Percentiles rank a stretch among this genome's conserved stretches.
Conservation (phyloP, 2,888 invertebrate species). For the Gortyna flavago region DNA sequence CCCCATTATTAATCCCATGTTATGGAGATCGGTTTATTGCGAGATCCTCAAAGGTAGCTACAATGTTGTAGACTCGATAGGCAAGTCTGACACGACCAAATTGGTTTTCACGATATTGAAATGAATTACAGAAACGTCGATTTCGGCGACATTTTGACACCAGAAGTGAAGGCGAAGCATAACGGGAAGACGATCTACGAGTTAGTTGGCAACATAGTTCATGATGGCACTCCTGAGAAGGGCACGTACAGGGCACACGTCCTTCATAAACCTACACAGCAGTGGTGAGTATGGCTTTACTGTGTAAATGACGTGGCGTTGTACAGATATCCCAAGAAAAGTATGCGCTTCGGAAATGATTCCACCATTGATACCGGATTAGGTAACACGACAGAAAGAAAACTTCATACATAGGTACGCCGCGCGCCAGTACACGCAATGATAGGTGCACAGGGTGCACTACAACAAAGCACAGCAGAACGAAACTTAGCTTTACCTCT, state of each 20-base stretch:
- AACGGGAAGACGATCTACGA: slow-evolving; percentile 97
- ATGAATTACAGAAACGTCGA: slow-evolving; percentile 95
- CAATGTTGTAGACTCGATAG: background rate
- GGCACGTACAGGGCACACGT: slow-evolving; percentile 99
- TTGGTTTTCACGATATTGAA: background rate
- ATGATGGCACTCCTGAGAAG: slow-evolving; percentile 98
- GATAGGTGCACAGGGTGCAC: background rate
- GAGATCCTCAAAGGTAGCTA: background rate
- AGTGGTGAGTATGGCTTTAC: slow-evolving; percentile 90
- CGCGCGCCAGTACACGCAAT: no score
- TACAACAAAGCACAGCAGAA: background rate
- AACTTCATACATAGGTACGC: background rate
- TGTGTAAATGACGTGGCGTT: background rate
- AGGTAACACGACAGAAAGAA: background rate
- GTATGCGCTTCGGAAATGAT: background rate
- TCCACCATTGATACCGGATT: background rate
- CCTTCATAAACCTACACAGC: slow-evolving; percentile 95
- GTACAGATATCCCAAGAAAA: background rate
- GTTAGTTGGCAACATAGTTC: slow-evolving; percentile 99
- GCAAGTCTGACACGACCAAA: background rate
- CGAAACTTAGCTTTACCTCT: background rate
- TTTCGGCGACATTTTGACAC: slow-evolving; percentile 97
- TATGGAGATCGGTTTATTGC: background rate
- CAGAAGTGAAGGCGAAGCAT: slow-evolving; percentile 94
- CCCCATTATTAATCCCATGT: background rate